These are phyloP conservation scores for Drosophila kuntzei DNA, from an alignment of 2,888 invertebrate genomes.

Conservation along the genomic window DNA sequence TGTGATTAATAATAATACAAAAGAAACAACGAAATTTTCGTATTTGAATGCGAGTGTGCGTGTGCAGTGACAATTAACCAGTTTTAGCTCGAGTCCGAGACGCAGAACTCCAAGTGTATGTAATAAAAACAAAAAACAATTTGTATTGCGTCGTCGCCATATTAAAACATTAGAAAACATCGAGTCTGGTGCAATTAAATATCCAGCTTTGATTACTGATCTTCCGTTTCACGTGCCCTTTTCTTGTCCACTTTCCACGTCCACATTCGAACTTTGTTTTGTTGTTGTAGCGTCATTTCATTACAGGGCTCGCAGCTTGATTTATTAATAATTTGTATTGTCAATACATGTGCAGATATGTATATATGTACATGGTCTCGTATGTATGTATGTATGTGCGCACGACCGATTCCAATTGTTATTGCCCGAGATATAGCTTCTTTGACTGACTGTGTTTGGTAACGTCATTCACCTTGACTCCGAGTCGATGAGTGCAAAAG, in stretches of 20 bases:
- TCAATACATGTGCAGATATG: slow-evolving; percentile 30
- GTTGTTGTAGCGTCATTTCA: slow-evolving; percentile 41
- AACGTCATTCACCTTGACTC: slow-evolving; percentile 78
- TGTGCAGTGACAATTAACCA: slow-evolving; percentile 33
- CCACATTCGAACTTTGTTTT: slow-evolving; percentile 14
- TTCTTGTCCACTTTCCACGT: slow-evolving; percentile 18
- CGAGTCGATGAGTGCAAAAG: slow-evolving; percentile 64
- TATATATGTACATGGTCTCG: not conserved
- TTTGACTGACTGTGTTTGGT: slow-evolving; percentile 59
- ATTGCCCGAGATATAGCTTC: slow-evolving; percentile 32
- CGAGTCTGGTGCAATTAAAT: slow-evolving; percentile 5
- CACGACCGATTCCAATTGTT: slow-evolving; percentile 35
- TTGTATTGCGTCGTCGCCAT: slow-evolving; percentile 54
- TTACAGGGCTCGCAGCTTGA: slow-evolving; percentile 60
- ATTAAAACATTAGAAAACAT: slow-evolving; percentile 43
- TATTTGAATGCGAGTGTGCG: not conserved
- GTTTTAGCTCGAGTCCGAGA: slow-evolving; percentile 36
- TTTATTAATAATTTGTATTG: slow-evolving; percentile 74
- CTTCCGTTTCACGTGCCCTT: slow-evolving; percentile 9
- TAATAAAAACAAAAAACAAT: slow-evolving; percentile 72
- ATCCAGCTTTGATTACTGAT: not conserved
- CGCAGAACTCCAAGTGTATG: slow-evolving; percentile 38
- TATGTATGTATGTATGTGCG: slow-evolving; percentile 1
- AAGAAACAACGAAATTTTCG: slow-evolving; percentile 4
- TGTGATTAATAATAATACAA: slow-evolving; percentile 24